Conservation (phyloP, 2,888 invertebrate genomes). For the Orthonevra nobilis region DNA sequence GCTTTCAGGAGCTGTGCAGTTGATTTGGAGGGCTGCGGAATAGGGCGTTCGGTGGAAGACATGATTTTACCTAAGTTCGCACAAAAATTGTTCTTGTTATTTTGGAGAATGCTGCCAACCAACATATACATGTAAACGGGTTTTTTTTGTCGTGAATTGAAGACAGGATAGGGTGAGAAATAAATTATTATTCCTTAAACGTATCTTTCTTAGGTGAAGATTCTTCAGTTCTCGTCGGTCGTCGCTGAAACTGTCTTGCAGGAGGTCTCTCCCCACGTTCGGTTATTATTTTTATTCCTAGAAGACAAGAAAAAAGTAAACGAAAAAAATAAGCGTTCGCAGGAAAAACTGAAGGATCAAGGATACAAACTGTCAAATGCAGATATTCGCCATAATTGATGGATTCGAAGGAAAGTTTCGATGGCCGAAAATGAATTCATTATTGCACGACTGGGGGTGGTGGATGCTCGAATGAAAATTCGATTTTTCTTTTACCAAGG, state of each 20-base stretch:
- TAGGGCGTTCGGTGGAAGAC: background rate
- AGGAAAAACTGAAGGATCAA: constrained; percentile 65
- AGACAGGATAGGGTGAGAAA: constrained; percentile 55
- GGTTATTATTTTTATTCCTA: constrained; percentile 43
- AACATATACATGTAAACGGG: constrained; percentile 31
- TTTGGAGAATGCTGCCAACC: constrained; percentile 1
- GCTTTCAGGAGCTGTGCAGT: constrained; percentile 43
- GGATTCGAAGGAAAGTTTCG: constrained; percentile 55
- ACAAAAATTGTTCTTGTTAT: constrained; percentile 16
- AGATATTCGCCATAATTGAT: constrained; percentile 65
- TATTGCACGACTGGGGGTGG: constrained; percentile 33
- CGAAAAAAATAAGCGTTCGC: constrained; percentile 30
- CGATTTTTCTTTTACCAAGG: background rate
- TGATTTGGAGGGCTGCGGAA: constrained; percentile 33
- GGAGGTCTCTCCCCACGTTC: background rate
- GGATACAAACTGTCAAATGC: constrained; percentile 70
- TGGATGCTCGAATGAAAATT: background rate
- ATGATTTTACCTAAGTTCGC: constrained; percentile 12
- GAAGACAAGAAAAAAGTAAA: background rate
- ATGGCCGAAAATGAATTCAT: constrained; percentile 47
- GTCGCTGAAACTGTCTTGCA: constrained; percentile 11
- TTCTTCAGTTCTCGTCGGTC: constrained; percentile 1
- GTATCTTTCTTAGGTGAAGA: constrained; percentile 55
- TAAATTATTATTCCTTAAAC: constrained; percentile 70
- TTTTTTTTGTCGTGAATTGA: constrained; percentile 17